These are phyloP conservation scores for Papilio dardanus DNA, from an alignment of 1,140 invertebrate species.

Conservation along the genomic window DNA sequence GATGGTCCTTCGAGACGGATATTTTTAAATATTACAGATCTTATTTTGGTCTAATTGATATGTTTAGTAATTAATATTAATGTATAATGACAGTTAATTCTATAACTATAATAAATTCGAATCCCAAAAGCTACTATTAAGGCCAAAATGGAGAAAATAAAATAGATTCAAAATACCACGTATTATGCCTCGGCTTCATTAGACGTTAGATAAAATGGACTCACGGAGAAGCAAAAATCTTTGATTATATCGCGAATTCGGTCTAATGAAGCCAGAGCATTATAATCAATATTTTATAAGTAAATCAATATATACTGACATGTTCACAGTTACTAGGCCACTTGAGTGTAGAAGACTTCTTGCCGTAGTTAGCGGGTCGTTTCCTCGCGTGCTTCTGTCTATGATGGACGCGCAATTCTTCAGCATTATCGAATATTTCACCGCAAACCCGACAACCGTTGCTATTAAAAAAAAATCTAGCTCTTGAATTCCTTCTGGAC, in stretches of 20 bases:
- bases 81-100: too few relatives aligned
- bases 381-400: constrained; percentile 54
- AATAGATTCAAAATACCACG: too few relatives aligned
- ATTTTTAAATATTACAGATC: not conserved
- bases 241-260: too few relatives aligned
- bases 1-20: constrained; percentile 9
- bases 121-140: too few relatives aligned
- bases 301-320: constrained; percentile 42
- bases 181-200: too few relatives aligned
- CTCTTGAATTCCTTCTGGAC: not conserved
- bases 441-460: constrained; percentile 66
- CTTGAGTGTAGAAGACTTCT: constrained; percentile 42
- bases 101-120: too few relatives aligned
- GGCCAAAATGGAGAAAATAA: too few relatives aligned
- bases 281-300: too few relatives aligned
- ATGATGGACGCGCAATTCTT: constrained; percentile 59
- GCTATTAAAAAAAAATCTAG: constrained; percentile 44
- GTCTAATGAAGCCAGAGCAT: too few relatives aligned
- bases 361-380: constrained; percentile 59
- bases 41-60: not conserved
- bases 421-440: constrained; percentile 51
- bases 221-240: too few relatives aligned
- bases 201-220: too few relatives aligned
- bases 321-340: constrained; percentile 62
- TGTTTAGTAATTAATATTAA: not conserved